Evolutionary conservation across 1,140 invertebrate genomes (phyloP), one percentile per base, ranked within the genome.

Genomic region (Sycophaga agraensis): DNA sequence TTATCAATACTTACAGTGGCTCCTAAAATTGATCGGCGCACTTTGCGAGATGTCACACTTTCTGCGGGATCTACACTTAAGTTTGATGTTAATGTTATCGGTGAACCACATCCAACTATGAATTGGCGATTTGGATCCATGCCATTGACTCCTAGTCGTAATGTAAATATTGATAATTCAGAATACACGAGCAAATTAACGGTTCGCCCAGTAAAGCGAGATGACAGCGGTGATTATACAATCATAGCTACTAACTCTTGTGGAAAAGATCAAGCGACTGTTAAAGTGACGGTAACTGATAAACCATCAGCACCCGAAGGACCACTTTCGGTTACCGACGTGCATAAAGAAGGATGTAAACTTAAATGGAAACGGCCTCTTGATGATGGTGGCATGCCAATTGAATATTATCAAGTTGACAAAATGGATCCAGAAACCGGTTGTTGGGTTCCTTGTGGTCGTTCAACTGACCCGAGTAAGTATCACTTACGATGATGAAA

Each of bases 331-430:
- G 87, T 96, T 22, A 89, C 88, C 7, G 93, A 97, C 77, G 87
- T 97, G 2, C 91, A 95, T 76, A 96, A 96, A 73, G 91, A 96
- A 68, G 94, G 94, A 12, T 96, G 93, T 68, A 93, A 93, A 69
- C 84, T 98, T 11, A 94, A 94, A 76, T 98, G 95, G 95, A 96
- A 96, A 78, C 83, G 92, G 46, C 94, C 94, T 8, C 87, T 88
- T 71, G 93, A 96, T 78, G 92, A 96, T 78, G 92, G 92, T 39
- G 91, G 91, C 62, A 85, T 86, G 63, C 91, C 89, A 43, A 92
- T 97, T 73, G 93, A 96, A 70, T 94, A 94, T 71, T 98, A 96
- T 77, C 89, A 96, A 77, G 88, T 97, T 21, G 95, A 98, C 70
- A 98, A 97, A 78, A 86, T 94, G 83, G 96, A 98, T 75, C 87